Base-by-base conservation (phyloP, 92 coral and sea anemone species). In the Bergia sp. region DNA sequence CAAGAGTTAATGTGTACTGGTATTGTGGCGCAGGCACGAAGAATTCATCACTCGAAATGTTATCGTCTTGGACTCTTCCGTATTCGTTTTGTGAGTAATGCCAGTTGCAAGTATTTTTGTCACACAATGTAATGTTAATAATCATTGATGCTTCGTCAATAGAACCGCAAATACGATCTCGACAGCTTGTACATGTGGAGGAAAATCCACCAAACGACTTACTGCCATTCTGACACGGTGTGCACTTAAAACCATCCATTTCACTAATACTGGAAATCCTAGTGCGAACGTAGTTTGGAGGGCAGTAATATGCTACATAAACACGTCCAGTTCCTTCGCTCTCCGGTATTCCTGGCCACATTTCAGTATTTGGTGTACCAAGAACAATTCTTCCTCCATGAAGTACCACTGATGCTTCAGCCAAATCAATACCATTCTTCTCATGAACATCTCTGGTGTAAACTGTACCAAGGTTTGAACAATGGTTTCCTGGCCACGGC, bases 181-280 rank as follows among this genome's bases (percentile, higher is more conserved):
- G 36, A 69, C 93, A 91, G 15, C 20, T 39, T 15, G 82, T 69
- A 16, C 93, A 91, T 12, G n/a, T 65, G 13, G 86, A 49, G 0
- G 67, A 6, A 88, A 91, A 91, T 8, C 91, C 93, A 5, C 93
- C 93, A 84, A 90, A 94, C n/a, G 94, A 89, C 73, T 87, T 81
- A 58, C 90, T 57, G 6, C 92, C 96, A 0, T 37, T 16, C 39
- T 90, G 81, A 77, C 96, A 94, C 5, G 95, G 92, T 15, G 40
- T 39, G 64, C 96, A 94, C 66, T 23, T 47, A 21, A 39, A 15
- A 2, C 29, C 49, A 16, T 43, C 80, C 2, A 76, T 3, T 40
- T 3, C 80, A 18, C 45, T 79, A 1, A 89, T 1, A 37, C 81
- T 80, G 69, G 86, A 79, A 43, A 73, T 44, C 23, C 83, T 82